Evolutionary conservation across 2,888 invertebrate genomes (phyloP).

Genomic region (Cryptus armator): DNA sequence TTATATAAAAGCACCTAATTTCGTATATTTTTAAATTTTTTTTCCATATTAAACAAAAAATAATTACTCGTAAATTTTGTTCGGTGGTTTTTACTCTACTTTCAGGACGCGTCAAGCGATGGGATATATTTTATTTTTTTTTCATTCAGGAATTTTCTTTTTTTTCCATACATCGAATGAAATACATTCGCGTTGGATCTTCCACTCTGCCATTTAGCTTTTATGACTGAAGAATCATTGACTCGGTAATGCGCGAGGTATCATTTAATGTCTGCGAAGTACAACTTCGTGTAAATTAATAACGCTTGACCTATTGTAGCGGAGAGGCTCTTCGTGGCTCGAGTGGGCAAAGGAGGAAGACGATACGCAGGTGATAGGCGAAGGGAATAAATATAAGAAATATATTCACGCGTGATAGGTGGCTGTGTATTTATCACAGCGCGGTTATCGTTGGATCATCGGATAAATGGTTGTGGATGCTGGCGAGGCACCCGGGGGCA

Average conservation of each 20-base stretch:
- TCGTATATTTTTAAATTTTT: too few relatives aligned
- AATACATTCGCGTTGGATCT: neutral
- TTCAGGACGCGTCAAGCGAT: too few relatives aligned
- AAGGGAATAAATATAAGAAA: constrained; percentile 58
- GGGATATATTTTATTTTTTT: neutral
- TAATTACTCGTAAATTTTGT: too few relatives aligned
- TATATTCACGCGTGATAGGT: constrained; percentile 67
- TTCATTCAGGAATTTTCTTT: neutral
- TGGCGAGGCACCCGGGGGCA: constrained; percentile 51
- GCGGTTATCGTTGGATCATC: constrained; percentile 64
- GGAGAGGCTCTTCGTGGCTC: neutral
- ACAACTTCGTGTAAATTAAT: constrained; percentile 51
- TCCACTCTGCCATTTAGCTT: neutral
- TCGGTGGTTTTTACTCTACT: too few relatives aligned
- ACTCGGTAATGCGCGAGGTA: constrained; percentile 11
- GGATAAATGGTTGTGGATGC: constrained; percentile 62
- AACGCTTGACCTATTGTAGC: constrained; percentile 62
- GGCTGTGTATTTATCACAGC: constrained; percentile 66
- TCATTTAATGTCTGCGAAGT: constrained; percentile 45
- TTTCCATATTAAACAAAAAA: too few relatives aligned
- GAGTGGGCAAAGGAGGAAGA: constrained; percentile 46
- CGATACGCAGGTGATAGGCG: constrained; percentile 63
- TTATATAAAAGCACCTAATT: too few relatives aligned
- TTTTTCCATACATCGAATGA: neutral
- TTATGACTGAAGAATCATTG: constrained; percentile 21